A percentile compares a stretch with the other conserved stretches of the same genome.
phyloP scores from a whole-genome alignment of 2,113 vertebrate genomes.

The Lophochroa leadbeateri region DNA sequence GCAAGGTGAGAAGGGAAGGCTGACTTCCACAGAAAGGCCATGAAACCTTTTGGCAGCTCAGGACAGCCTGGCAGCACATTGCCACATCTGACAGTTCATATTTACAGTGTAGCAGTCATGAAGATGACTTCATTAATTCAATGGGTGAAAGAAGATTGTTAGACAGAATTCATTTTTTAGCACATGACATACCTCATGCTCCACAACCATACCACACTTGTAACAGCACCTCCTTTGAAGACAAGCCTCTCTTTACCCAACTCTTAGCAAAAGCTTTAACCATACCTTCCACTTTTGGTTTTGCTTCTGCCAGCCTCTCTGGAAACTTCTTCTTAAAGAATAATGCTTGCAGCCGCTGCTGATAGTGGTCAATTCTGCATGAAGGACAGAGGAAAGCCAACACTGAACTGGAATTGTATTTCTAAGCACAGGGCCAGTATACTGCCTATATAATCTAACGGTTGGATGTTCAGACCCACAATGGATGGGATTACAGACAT shows the following conservation, averaged over 20 bases:
- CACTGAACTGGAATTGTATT: neutral
- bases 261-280: neutral
- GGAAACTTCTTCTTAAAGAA: slow-evolving; percentile 98
- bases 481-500: neutral
- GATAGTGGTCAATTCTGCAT: slow-evolving; percentile 92
- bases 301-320: slow-evolving; percentile 88
- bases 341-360: slow-evolving; percentile 91
- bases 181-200: neutral
- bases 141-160: neutral
- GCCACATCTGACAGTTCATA: neutral
- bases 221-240: neutral
- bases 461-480: neutral
- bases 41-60: neutral
- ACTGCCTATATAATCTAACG: neutral
- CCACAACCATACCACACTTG: neutral
- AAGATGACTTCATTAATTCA: neutral
- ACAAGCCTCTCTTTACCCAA: neutral
- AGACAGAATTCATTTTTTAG: neutral
- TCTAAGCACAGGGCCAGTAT: neutral
- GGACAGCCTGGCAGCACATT: neutral
- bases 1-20: neutral
- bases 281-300: slow-evolving; percentile 92
- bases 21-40: neutral
- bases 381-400: neutral
- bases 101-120: neutral